Conservation (phyloP, 35 echinoderm and acorn worm species). For the Stichopus chloronotus region DNA sequence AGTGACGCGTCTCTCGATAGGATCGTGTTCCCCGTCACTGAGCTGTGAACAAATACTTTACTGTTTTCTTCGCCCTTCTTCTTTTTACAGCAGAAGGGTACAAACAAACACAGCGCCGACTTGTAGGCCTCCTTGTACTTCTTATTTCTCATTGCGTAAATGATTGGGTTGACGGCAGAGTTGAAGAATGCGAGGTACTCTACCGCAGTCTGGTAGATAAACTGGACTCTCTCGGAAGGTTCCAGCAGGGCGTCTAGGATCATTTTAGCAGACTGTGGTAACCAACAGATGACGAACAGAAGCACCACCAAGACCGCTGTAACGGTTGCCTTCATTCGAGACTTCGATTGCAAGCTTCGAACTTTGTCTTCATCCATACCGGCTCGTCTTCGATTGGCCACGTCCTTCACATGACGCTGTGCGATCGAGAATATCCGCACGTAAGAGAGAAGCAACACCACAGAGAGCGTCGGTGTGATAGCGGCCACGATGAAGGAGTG, state of each 20-base stretch:
- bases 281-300: conserved; percentile 30
- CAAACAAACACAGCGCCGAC: neutral
- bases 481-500: neutral
- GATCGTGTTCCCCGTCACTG: neutral
- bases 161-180: conserved; percentile 19
- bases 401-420: conserved; percentile 18
- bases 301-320: conserved; percentile 21
- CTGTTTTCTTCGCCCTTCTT: neutral
- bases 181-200: conserved; percentile 14
- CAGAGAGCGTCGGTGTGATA: neutral
- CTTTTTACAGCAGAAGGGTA: neutral
- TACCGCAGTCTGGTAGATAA: neutral
- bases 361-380: conserved; percentile 6
- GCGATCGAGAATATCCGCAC: neutral
- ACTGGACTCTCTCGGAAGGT: neutral
- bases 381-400: neutral
- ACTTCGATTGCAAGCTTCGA: neutral
- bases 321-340: conserved; percentile 25
- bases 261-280: neutral
- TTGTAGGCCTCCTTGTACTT: conserved; percentile 1
- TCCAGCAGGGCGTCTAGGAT: neutral
- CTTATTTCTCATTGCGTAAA: neutral
- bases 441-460: neutral
- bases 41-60: neutral
- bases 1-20: neutral